Evolutionary conservation across 2,797 vertebrate genomes (phyloP).

Genomic region (Selene dorsalis): DNA sequence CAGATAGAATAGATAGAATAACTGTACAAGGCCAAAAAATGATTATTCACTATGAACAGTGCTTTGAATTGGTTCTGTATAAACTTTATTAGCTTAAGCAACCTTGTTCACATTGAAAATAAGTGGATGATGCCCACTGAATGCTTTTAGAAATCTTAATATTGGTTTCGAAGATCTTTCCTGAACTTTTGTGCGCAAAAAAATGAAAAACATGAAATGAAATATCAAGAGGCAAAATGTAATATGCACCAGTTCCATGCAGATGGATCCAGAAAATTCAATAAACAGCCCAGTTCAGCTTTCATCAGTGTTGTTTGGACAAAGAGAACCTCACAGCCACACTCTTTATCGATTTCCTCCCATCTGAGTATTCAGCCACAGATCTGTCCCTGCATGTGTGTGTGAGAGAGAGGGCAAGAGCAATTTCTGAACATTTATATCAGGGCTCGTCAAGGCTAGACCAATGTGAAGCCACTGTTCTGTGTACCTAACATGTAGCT

Average conservation of each 20-base stretch:
- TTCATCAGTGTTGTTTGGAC: constrained; percentile 53
- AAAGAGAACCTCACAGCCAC: constrained; percentile 46
- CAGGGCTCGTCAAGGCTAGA: constrained; percentile 33
- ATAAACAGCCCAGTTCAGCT: constrained; percentile 45
- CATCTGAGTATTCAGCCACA: constrained; percentile 37
- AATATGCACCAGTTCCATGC: not conserved
- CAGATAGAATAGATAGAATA: too few species aligned
- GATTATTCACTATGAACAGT: constrained; percentile 12
- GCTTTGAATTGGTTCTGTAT: constrained; percentile 9
- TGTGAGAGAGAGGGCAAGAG: not conserved
- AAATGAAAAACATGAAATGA: constrained; percentile 4
- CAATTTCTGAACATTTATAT: constrained; percentile 44
- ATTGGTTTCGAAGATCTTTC: not conserved
- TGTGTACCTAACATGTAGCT: constrained; percentile 20
- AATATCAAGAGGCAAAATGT: constrained; percentile 12
- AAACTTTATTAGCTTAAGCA: constrained; percentile 2
- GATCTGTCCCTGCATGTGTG: constrained; percentile 3
- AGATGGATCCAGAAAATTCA: constrained; percentile 46
- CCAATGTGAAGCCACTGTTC: constrained; percentile 22
- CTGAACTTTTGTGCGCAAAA: constrained; percentile 23
- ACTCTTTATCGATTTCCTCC: constrained; percentile 52
- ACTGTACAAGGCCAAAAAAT: constrained; percentile 10
- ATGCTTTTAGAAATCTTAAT: constrained; percentile 5
- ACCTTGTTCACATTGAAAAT: not conserved
- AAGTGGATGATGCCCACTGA: not conserved